Conservation (phyloP, 2,797 vertebrate species). For the Numenius phaeopus region DNA sequence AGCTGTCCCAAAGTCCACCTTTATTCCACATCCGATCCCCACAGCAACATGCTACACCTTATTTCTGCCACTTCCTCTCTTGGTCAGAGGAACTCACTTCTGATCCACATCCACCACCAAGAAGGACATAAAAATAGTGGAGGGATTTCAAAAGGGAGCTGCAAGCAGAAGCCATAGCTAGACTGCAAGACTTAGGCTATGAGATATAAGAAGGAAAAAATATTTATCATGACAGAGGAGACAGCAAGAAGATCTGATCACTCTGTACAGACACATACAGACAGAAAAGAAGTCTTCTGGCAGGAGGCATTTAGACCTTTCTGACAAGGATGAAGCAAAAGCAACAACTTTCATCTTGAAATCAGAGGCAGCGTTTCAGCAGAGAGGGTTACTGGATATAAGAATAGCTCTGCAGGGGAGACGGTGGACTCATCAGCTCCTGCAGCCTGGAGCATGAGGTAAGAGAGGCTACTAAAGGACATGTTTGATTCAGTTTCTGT, state of each 20-base stretch:
- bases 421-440: neutral
- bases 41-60: neutral
- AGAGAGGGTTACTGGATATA: neutral
- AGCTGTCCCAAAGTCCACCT: neutral
- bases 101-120: neutral
- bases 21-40: neutral
- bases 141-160: neutral
- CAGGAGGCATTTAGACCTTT: neutral
- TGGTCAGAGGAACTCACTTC: neutral
- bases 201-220: neutral
- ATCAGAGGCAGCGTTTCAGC: conserved; percentile 1
- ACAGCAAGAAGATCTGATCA: neutral
- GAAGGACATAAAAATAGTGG: neutral
- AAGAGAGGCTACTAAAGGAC: neutral
- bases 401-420: conserved; percentile 19
- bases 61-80: neutral
- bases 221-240: neutral
- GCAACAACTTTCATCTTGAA: conserved; percentile 23
- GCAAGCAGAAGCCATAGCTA: neutral
- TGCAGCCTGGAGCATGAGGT: neutral
- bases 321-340: neutral
- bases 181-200: neutral
- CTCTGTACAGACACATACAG: neutral
- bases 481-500: neutral
- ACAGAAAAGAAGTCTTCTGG: neutral